Conservation (phyloP, 2,113 vertebrate species). For the Rallus limicola region DNA sequence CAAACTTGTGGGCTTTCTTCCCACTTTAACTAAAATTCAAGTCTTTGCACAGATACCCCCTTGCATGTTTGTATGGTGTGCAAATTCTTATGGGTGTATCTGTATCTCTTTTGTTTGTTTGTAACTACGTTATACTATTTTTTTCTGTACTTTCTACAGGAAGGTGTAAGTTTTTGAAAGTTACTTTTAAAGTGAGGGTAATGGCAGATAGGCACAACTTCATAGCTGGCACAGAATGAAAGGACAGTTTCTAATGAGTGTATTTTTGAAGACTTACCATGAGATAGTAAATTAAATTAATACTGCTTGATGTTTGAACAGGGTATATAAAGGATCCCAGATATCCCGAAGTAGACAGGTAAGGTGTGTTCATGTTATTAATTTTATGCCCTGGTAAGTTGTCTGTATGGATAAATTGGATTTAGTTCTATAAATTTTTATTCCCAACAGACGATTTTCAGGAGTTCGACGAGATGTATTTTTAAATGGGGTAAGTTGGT, state of each 20-base stretch:
- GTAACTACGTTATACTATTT: background rate
- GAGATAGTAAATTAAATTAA: constrained; percentile 68
- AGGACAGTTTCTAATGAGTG: background rate
- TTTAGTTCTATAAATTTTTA: constrained; percentile 80
- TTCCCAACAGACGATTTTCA: constrained; percentile 92
- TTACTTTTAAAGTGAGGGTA: background rate
- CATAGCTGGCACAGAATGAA: background rate
- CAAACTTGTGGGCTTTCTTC: background rate
- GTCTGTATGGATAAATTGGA: constrained; percentile 64
- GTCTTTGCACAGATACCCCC: background rate
- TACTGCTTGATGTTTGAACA: constrained; percentile 83
- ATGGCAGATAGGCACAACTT: background rate
- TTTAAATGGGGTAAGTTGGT: constrained; percentile 94
- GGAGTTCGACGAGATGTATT: constrained; percentile 94
- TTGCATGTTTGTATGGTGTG: background rate
- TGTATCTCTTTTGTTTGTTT: background rate
- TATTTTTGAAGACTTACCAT: constrained; percentile 2
- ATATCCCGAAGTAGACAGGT: constrained; percentile 96
- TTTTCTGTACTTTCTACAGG: background rate
- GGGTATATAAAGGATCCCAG: constrained; percentile 97
- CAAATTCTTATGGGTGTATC: background rate
- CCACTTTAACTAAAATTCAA: background rate
- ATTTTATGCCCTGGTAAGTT: constrained; percentile 67
- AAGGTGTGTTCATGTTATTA: constrained; percentile 74
- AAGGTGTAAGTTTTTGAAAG: background rate